These are phyloP conservation scores for Sorex maritimensis DNA, from an alignment of 2,797 vertebrate species.

Conservation along the genomic window DNA sequence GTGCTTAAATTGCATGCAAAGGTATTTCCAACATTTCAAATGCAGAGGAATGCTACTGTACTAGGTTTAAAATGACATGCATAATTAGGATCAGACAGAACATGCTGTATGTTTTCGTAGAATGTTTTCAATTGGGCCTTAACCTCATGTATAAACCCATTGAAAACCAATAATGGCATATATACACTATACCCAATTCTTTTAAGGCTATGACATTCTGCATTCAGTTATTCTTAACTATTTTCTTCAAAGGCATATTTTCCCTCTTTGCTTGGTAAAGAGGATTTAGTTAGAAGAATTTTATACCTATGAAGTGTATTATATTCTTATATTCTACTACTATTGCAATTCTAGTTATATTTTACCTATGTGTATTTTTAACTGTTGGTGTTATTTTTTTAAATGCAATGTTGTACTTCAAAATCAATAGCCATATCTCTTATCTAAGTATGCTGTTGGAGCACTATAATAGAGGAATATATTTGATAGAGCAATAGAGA, in stretches of 20 bases:
- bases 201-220: neutral
- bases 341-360: neutral
- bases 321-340: neutral
- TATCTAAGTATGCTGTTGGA: neutral
- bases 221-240: neutral
- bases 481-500: neutral
- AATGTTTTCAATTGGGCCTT: neutral
- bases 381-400: neutral
- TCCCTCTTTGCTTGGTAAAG: neutral
- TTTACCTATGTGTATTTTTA: neutral
- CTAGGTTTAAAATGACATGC: neutral
- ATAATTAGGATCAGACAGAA: neutral
- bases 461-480: neutral
- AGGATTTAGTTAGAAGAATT: neutral
- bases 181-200: neutral
- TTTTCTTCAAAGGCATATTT: neutral
- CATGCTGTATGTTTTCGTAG: neutral
- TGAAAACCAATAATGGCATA: neutral
- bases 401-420: neutral
- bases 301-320: neutral
- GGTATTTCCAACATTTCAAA: neutral
- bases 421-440: neutral
- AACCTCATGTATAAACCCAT: neutral
- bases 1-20: neutral
- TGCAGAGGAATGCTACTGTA: neutral